Conservation (phyloP, 2,113 vertebrate species). For the Actenoides lindsayi region DNA sequence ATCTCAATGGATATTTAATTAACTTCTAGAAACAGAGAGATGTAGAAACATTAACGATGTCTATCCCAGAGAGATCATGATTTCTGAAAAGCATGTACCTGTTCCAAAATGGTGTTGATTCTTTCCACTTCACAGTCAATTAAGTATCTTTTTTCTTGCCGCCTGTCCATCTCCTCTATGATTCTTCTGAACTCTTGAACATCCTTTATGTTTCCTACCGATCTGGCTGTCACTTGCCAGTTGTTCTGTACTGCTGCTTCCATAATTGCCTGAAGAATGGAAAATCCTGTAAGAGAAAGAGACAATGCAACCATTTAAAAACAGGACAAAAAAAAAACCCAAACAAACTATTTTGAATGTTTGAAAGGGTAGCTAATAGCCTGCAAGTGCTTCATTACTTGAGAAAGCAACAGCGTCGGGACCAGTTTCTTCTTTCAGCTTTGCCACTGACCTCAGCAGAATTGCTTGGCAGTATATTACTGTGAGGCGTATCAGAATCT, state of each 20-base stretch:
- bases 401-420: not conserved
- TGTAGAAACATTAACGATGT: not conserved
- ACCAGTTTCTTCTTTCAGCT: slow-evolving; percentile 4
- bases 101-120: slow-evolving; percentile 97
- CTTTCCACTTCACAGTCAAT: slow-evolving; percentile 97
- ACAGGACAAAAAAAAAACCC: not conserved
- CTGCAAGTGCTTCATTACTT: not conserved
- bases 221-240: slow-evolving; percentile 98
- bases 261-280: slow-evolving; percentile 98
- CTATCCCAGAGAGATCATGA: not conserved
- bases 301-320: slow-evolving; percentile 35
- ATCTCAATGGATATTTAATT: not conserved
- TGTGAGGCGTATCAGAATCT: not conserved
- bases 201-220: slow-evolving; percentile 93
- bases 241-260: slow-evolving; percentile 98
- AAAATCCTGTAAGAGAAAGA: slow-evolving; percentile 86
- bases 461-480: not conserved
- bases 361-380: not conserved
- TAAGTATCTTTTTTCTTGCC: slow-evolving; percentile 96
- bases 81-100: slow-evolving; percentile 79
- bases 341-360: not conserved
- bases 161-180: slow-evolving; percentile 98
- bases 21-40: not conserved
- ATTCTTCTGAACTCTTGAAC: slow-evolving; percentile 95
- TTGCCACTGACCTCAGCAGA: slow-evolving; percentile 9